These are phyloP conservation scores for Drosophila watanabei DNA, from an alignment of 1,140 invertebrate genomes.

Conservation along the genomic window DNA sequence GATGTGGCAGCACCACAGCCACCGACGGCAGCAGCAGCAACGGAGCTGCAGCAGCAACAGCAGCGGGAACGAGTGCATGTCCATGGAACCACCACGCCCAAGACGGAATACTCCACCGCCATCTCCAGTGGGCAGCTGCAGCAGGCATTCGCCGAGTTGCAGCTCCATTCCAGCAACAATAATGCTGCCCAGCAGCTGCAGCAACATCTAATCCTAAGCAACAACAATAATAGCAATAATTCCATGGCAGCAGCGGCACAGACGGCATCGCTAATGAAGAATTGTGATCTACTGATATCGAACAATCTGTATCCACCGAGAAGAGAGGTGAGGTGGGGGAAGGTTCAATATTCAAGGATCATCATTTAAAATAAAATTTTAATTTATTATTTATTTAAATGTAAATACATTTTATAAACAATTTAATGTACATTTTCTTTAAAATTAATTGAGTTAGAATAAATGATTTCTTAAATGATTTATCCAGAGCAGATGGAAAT, in stretches of 20 bases:
- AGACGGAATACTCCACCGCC: constrained; percentile 80
- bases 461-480: no score
- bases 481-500: no score
- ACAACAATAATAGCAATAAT: constrained; percentile 85
- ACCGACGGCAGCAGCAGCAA: not conserved
- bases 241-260: constrained; percentile 66
- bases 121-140: constrained; percentile 76
- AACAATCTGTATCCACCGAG: constrained; percentile 85
- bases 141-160: constrained; percentile 75
- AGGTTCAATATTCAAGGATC: no score
- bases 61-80: constrained; percentile 31
- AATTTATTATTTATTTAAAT: not conserved
- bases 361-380: no score
- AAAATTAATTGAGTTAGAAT: no score
- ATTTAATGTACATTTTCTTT: no score
- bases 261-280: constrained; percentile 67
- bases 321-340: constrained; percentile 73
- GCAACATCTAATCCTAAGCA: constrained; percentile 79
- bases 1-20: not conserved
- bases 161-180: constrained; percentile 57
- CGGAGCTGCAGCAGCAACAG: not conserved
- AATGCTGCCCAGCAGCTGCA: constrained; percentile 49
- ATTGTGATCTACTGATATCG: constrained; percentile 85
- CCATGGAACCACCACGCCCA: constrained; percentile 76
- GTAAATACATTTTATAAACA: not conserved